These are phyloP conservation scores for Caenorhabditis angaria DNA, from an alignment of 2,888 invertebrate species.

Conservation along the genomic window DNA sequence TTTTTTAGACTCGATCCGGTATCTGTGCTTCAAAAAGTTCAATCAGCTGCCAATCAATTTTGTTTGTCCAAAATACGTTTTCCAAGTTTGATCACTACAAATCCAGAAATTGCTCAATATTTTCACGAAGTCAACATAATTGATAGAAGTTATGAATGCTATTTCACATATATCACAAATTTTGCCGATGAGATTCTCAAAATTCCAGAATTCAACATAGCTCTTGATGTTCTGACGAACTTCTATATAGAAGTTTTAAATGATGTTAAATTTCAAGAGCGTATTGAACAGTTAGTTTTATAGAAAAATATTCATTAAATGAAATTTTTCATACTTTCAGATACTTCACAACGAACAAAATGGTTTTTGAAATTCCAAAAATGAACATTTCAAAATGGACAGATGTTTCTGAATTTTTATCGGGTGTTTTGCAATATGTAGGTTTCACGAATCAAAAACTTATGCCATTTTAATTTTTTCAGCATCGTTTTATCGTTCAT, in stretches of 20 bases:
- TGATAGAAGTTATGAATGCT: not conserved
- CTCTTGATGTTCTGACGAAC: slow-evolving; percentile 10
- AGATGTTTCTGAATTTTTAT: not conserved
- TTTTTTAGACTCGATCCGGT: not conserved
- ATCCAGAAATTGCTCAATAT: not conserved
- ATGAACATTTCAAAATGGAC: not conserved
- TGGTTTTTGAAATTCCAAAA: not conserved
- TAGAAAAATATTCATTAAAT: not conserved
- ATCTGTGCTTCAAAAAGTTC: not conserved
- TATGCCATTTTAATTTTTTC: not conserved
- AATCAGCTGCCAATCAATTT: not conserved
- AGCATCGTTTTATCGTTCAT: not conserved
- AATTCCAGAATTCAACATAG: not conserved
- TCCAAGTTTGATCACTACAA: not conserved
- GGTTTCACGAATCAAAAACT: not conserved
- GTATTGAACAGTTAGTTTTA: not conserved
- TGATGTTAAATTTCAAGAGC: not conserved
- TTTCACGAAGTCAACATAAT: not conserved
- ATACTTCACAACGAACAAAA: not conserved
- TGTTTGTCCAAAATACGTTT: not conserved
- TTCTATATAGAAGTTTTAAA: not conserved
- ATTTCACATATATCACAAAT: not conserved
- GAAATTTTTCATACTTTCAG: not conserved
- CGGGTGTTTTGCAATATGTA: not conserved
- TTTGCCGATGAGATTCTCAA: not conserved